phyloP scores from a whole-genome alignment of 2,888 invertebrate species.

The Harmothoe impar region DNA sequence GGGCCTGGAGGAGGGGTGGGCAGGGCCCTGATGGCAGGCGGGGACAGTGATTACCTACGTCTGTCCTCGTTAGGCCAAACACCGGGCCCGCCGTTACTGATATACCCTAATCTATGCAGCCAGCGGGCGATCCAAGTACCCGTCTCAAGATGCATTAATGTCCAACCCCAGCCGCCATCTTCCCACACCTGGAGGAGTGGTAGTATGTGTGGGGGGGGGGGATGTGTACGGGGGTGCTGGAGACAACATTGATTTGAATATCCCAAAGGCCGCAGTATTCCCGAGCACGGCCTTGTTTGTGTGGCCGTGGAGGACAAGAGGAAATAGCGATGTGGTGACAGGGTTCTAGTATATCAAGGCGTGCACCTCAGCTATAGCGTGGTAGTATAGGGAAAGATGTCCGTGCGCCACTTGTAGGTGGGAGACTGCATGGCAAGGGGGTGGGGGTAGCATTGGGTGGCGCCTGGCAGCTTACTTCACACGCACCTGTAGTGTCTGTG shows the following conservation, averaged over 20 bases:
- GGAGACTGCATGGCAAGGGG: too few relatives aligned
- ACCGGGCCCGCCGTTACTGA: background rate
- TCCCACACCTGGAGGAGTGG: background rate
- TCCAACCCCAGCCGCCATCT: background rate
- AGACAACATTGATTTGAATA: too few relatives aligned
- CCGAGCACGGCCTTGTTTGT: too few relatives aligned
- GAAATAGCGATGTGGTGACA: too few relatives aligned
- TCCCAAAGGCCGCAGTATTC: too few relatives aligned
- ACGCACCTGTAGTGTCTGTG: background rate
- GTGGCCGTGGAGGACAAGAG: too few relatives aligned
- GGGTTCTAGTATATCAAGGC: too few relatives aligned
- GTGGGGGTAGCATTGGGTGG: too few relatives aligned
- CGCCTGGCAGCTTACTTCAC: background rate
- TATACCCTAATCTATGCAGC: slow-evolving; percentile 48
- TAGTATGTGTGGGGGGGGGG: background rate
- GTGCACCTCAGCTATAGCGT: too few relatives aligned
- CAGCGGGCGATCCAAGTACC: background rate
- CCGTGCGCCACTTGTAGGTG: too few relatives aligned
- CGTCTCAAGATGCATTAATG: background rate
- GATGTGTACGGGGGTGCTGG: background rate
- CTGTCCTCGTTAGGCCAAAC: background rate
- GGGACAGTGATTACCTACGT: slow-evolving; percentile 35
- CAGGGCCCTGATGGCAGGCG: background rate
- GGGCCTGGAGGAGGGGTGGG: background rate
- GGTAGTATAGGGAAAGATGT: too few relatives aligned